phyloP scores from a whole-genome alignment of 2,797 vertebrate species.

The Tauraco hartlaubi region DNA sequence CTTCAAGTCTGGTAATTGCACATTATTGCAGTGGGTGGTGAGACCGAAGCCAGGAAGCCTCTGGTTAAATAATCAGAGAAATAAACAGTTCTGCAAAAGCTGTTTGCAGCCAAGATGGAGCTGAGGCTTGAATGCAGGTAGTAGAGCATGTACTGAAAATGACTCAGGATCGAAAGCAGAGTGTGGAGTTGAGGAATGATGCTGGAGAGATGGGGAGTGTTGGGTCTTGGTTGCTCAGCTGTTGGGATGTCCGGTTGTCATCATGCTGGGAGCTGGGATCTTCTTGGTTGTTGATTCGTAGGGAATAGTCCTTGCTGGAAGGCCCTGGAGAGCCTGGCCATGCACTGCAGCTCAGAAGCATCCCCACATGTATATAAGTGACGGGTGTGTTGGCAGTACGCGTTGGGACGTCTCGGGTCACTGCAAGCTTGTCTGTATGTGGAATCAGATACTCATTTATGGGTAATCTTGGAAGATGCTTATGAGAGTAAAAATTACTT shows the following conservation, averaged over 20 bases:
- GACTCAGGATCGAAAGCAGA: background rate
- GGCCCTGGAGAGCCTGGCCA: background rate
- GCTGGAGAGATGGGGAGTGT: background rate
- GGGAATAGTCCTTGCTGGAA: background rate
- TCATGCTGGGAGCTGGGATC: accelerated
- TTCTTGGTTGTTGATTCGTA: background rate
- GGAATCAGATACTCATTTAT: background rate
- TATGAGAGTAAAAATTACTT: background rate
- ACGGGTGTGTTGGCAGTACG: accelerated
- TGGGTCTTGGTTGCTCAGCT: background rate
- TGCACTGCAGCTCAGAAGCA: background rate
- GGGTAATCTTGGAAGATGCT: background rate
- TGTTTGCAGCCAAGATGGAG: background rate
- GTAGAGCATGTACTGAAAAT: background rate
- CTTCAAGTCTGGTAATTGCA: conserved; percentile 22
- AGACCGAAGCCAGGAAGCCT: conserved; percentile 24
- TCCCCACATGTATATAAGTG: accelerated
- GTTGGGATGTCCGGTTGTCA: background rate
- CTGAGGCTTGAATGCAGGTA: background rate
- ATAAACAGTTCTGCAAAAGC: conserved; percentile 8
- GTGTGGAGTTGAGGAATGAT: background rate
- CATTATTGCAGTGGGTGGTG: conserved; percentile 18
- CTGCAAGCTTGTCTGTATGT: background rate
- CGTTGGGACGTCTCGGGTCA: accelerated
- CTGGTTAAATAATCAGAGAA: conserved; percentile 19